Evolutionary conservation across 2,888 invertebrate genomes (phyloP), one percentile per base, ranked within the genome.

Genomic region (Platynereis dumerilii): DNA sequence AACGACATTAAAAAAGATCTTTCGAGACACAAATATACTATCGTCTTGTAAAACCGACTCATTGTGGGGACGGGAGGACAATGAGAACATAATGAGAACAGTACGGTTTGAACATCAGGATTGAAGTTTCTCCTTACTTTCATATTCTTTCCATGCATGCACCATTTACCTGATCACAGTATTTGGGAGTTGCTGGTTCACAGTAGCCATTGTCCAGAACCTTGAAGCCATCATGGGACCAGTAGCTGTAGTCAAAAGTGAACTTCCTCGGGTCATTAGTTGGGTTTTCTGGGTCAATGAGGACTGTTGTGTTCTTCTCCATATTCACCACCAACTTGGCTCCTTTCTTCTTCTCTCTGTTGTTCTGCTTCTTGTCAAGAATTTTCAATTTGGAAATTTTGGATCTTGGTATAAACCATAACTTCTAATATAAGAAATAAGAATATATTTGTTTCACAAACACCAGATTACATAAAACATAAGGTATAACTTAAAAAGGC

Each of bases 241-340:
- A 71, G 54, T 66, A 69, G 20, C 68, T 69, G 57, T 67, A 57
- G 61, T 71, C 68, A 45, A 45, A 71, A 12, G 62, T 65, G 53
- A 71, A 71, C 58, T 64, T 66, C 20, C 56, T 27, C 15, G 77
- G 76, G 27, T 75, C 76, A 15, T 68, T 71, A 20, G 65, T 74
- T 55, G 70, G 61, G 39, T 79, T 73, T 17, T 76, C 75, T 1
- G 83, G 83, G 60, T 82, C 42, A 2, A 58, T 26, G 15, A 66
- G 22, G 15, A 17, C n/a, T 1, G 83, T 83, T 2, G 74, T 72
- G 39, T 75, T 71, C 3, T 79, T 79, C 60, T 67, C 64, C 83
- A 83, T 83, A 29, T 68, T 42, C 54, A 83, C 79, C 58, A 83
- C 75, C 15, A 81, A 68, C 17, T 65, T 68, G 7, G 81, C 77